These are phyloP conservation scores for Notolabrus celidotus DNA, from an alignment of 2,797 vertebrate genomes.

Conservation along the genomic window DNA sequence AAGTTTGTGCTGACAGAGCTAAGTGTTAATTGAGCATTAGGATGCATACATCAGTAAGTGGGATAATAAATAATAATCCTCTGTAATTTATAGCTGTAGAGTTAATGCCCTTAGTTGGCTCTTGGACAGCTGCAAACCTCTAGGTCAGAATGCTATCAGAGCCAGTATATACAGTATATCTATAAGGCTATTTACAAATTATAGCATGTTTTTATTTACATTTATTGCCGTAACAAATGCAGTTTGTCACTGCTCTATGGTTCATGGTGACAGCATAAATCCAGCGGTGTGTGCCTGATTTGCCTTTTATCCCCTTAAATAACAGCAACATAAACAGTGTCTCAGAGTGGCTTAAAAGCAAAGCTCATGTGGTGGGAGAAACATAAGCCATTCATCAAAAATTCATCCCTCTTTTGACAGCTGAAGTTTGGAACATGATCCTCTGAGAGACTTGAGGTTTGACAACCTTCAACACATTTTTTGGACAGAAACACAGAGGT, in stretches of 20 bases:
- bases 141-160: conserved; percentile 53
- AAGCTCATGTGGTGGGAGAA: conserved; percentile 32
- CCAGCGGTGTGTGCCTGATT: conserved; percentile 32
- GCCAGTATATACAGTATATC: conserved; percentile 60
- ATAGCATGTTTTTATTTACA: conserved; percentile 65
- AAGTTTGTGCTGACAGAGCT: conserved; percentile 72
- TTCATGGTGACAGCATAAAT: conserved; percentile 55
- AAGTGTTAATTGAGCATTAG: conserved; percentile 59
- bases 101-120: conserved; percentile 75
- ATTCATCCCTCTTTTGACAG: conserved; percentile 9
- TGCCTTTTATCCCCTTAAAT: conserved; percentile 15
- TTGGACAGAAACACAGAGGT: conserved; percentile 36
- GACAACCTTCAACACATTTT: conserved; percentile 12
- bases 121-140: conserved; percentile 57
- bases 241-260: conserved; percentile 50
- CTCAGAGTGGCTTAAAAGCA: conserved; percentile 32
- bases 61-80: conserved; percentile 49
- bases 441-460: conserved; percentile 38
- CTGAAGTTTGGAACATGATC: background rate
- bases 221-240: conserved; percentile 70
- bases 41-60: conserved; percentile 59
- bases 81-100: conserved; percentile 52
- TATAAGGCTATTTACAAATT: conserved; percentile 74
- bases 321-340: conserved; percentile 26
- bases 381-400: conserved; percentile 29